Evolutionary conservation across 2,797 vertebrate species (phyloP).

Genomic region (Myotis planiceps): DNA sequence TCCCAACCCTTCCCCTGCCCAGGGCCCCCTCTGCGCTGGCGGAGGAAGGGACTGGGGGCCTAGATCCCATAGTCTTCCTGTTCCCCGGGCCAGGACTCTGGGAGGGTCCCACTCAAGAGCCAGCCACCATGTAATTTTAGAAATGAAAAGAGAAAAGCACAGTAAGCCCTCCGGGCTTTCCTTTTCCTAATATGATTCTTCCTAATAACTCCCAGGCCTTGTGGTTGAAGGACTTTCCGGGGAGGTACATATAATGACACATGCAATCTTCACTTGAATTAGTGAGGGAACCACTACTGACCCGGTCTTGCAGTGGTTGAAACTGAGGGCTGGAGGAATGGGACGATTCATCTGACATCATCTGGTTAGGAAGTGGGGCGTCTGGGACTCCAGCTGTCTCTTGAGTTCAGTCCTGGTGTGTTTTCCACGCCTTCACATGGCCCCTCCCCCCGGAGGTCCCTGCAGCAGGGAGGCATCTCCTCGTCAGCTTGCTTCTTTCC

Average conservation of each 20-base stretch:
- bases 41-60: background rate
- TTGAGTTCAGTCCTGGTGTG: background rate
- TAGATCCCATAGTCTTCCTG: background rate
- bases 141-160: background rate
- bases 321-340: background rate
- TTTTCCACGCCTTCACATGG: background rate
- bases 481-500: background rate
- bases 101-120: background rate
- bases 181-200: background rate
- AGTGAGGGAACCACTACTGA: background rate
- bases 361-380: too few species aligned
- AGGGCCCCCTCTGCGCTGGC: fast-evolving
- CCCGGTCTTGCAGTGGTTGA: background rate
- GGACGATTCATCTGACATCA: background rate
- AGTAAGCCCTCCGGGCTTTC: background rate
- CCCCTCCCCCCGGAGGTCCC: background rate
- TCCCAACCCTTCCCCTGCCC: fast-evolving
- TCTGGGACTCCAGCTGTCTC: background rate
- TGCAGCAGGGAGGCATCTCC: background rate
- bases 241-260: background rate
- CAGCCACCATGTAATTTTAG: background rate
- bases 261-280: background rate
- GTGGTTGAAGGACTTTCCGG: background rate
- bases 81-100: background rate
- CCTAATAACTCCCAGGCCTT: background rate